These are phyloP conservation scores for Ormia ochracea DNA, from an alignment of 2,888 invertebrate species.

Conservation along the genomic window DNA sequence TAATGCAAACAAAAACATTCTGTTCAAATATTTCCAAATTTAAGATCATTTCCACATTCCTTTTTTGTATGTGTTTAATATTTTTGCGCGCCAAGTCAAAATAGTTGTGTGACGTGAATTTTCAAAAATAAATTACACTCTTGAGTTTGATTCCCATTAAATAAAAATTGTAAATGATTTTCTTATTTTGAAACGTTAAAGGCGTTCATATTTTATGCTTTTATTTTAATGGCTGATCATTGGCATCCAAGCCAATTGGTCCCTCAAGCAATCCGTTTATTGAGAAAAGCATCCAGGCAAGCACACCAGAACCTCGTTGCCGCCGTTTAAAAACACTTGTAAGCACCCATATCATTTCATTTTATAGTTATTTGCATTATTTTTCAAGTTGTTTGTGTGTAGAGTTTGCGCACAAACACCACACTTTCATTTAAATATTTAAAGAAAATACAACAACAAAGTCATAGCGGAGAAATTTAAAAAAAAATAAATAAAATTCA, in stretches of 20 bases:
- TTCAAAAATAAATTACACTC: neutral
- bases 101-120: constrained; percentile 28
- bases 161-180: neutral
- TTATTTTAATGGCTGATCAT: neutral
- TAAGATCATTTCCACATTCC: constrained; percentile 16
- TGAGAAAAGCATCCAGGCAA: constrained; percentile 31
- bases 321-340: constrained; percentile 16
- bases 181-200: neutral
- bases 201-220: neutral
- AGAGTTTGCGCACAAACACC: constrained; percentile 44
- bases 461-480: neutral
- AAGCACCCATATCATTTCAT: neutral
- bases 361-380: constrained; percentile 4
- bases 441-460: constrained; percentile 24
- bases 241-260: neutral
- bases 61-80: neutral
- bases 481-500: constrained; percentile 12
- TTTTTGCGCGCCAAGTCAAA: neutral
- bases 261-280: neutral
- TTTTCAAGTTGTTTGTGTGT: constrained; percentile 14
- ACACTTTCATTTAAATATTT: constrained; percentile 25
- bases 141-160: no score
- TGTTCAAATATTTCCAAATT: constrained; percentile 31
- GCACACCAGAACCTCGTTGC: constrained; percentile 40
- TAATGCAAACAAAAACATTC: constrained; percentile 2